A percentile compares a stretch with the other conserved stretches of the same genome.
Evolutionary conservation across 2,113 vertebrate species (phyloP).

Genomic region (Paedocypris sp.): DNA sequence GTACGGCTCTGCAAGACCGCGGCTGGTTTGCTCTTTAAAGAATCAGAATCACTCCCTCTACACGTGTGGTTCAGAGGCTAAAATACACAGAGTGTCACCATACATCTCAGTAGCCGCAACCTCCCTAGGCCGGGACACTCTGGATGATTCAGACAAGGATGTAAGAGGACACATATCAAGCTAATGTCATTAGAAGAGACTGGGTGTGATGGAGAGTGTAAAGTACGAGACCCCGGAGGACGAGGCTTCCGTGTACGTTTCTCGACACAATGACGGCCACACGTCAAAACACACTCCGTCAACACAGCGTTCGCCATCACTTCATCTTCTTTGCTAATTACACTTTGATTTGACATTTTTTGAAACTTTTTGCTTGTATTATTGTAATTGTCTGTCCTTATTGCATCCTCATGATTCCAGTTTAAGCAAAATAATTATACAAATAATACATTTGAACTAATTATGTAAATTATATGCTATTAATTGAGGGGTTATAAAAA

Average conservation of each 20-base stretch:
- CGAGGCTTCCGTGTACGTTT: not conserved
- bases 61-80: not conserved
- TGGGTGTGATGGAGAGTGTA: not conserved
- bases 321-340: too few species aligned
- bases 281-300: not conserved
- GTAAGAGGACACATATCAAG: not conserved
- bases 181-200: not conserved
- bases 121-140: not conserved
- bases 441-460: too few species aligned
- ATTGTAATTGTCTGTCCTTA: too few species aligned
- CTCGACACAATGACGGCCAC: not conserved
- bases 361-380: too few species aligned
- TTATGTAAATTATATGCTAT: too few species aligned
- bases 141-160: conserved; percentile 9
- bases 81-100: not conserved
- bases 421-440: too few species aligned
- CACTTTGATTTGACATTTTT: too few species aligned
- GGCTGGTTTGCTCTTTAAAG: conserved; percentile 17
- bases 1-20: conserved; percentile 17
- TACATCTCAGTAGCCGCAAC: not conserved
- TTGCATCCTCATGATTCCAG: too few species aligned
- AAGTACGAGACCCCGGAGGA: not conserved
- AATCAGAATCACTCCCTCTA: conserved; percentile 2
- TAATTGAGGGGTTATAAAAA: too few species aligned
- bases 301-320: too few species aligned